Conservation (phyloP, 2,888 invertebrate genomes). For the Pachymerium ferrugineum region DNA sequence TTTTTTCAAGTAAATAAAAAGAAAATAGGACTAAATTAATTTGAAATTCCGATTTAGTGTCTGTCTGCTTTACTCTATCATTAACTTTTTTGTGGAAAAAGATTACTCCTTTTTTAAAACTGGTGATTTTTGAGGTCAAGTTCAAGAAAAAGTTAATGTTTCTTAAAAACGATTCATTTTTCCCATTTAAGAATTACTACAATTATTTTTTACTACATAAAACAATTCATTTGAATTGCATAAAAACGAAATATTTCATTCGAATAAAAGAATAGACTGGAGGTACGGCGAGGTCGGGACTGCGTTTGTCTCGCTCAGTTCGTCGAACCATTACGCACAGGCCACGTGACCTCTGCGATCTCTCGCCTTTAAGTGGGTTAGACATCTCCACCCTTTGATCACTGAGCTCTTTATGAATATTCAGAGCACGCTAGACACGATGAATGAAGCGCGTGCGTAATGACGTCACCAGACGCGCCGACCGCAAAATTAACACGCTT, state of each 20-base stretch:
- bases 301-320: neutral
- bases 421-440: slow-evolving; percentile 9
- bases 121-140: neutral
- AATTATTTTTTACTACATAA: too few relatives aligned
- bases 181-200: neutral
- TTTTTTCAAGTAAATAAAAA: neutral
- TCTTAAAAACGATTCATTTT: neutral
- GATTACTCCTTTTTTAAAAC: too few relatives aligned
- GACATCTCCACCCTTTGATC: slow-evolving; percentile 24
- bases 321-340: neutral
- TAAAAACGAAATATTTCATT: too few relatives aligned
- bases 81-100: neutral
- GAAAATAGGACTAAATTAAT: neutral
- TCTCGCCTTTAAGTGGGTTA: slow-evolving; percentile 21
- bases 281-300: neutral
- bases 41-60: neutral
- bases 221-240: too few relatives aligned
- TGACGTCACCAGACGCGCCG: slow-evolving; percentile 15
- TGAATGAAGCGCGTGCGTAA: slow-evolving; percentile 21
- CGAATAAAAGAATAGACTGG: slow-evolving; percentile 1
- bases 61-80: neutral
- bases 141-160: slow-evolving; percentile 11
- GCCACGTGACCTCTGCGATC: slow-evolving; percentile 20
- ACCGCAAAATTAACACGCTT: neutral
- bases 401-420: slow-evolving; percentile 19